Conservation (phyloP, 2,888 invertebrate genomes). For the Macrophya alboannulata region DNA sequence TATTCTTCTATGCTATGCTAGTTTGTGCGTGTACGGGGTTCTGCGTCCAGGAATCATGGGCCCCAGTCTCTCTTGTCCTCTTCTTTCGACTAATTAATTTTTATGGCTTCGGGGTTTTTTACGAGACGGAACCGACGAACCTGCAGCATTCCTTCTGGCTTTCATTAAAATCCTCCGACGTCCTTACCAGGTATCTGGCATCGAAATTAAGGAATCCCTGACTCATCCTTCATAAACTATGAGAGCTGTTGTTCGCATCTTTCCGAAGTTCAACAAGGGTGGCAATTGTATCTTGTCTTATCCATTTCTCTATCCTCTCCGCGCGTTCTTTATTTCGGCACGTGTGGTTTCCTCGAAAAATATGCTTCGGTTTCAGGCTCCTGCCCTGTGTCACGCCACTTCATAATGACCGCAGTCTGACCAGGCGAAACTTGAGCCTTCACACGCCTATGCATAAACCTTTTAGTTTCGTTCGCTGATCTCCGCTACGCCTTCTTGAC, state of each 20-base stretch:
- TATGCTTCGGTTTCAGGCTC: slow-evolving; percentile 13
- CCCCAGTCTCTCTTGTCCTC: not conserved
- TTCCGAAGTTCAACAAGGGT: not conserved
- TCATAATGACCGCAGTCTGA: slow-evolving; percentile 14
- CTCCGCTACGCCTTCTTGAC: slow-evolving; percentile 33
- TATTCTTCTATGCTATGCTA: not conserved
- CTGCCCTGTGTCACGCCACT: not conserved
- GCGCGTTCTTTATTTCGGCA: not conserved
- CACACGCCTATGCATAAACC: slow-evolving; percentile 3
- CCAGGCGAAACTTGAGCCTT: slow-evolving; percentile 43
- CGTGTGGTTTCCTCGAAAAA: slow-evolving; percentile 16
- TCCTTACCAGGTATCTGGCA: slow-evolving; percentile 7
- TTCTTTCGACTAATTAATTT: slow-evolving; percentile 71
- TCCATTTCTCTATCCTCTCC: not conserved
- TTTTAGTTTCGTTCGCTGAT: slow-evolving; percentile 7
- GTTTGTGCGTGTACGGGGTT: not conserved
- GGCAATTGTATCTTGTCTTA: slow-evolving; percentile 9
- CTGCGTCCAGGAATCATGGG: not conserved
- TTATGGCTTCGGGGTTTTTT: slow-evolving; percentile 67
- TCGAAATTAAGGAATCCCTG: slow-evolving; percentile 20
- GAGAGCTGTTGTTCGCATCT: not conserved
- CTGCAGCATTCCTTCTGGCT: slow-evolving; percentile 64
- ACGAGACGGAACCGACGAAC: slow-evolving; percentile 55
- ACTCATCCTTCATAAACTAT: not conserved
- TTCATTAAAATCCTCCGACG: slow-evolving; percentile 24